Evolutionary conservation across 2,797 vertebrate species (phyloP), one percentile per base, ranked within the genome.

Genomic region (Betta splendens): DNA sequence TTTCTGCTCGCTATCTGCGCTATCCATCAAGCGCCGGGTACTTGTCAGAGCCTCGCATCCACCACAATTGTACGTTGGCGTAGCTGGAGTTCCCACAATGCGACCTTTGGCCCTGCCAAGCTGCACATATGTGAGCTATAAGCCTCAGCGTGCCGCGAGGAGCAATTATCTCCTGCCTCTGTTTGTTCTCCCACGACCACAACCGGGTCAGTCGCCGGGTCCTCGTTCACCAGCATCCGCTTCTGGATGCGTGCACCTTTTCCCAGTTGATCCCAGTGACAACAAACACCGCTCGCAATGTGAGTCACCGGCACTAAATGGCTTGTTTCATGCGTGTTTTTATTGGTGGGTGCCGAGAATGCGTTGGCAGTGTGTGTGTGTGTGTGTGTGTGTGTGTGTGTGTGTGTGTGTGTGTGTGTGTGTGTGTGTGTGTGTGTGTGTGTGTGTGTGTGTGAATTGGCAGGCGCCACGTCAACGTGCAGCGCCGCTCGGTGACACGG

Each of bases 401-500:
- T n/a, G n/a, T n/a, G n/a, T n/a, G n/a, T n/a, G n/a, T n/a, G n/a
- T n/a, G n/a, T n/a, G n/a, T n/a, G n/a, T n/a, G n/a, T n/a, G n/a
- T n/a, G n/a, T n/a, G n/a, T n/a, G n/a, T n/a, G n/a, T n/a, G n/a
- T n/a, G n/a, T n/a, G n/a, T n/a, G n/a, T n/a, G n/a, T n/a, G n/a
- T n/a, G n/a, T n/a, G n/a, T n/a, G n/a, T n/a, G n/a, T n/a, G n/a
- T n/a, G n/a, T 63, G 66, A 54, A 79, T 66, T 83, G 82, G 83
- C 86, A 81, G 54, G 47, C 12, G 84, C 87, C 88, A 89, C 81
- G 79, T 88, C 88, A 81, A 83, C 82, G 61, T 72, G 73, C 49
- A 12, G 49, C 15, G 38, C 26, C 11, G 9, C 64, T 85, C 75
- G 72, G 59, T 57, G 75, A 69, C 60, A 21, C 33, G 39, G 47